Evolutionary conservation across 2,888 invertebrate species (phyloP), one percentile per base, ranked within the genome.

Genomic region (Melipona bicolor): DNA sequence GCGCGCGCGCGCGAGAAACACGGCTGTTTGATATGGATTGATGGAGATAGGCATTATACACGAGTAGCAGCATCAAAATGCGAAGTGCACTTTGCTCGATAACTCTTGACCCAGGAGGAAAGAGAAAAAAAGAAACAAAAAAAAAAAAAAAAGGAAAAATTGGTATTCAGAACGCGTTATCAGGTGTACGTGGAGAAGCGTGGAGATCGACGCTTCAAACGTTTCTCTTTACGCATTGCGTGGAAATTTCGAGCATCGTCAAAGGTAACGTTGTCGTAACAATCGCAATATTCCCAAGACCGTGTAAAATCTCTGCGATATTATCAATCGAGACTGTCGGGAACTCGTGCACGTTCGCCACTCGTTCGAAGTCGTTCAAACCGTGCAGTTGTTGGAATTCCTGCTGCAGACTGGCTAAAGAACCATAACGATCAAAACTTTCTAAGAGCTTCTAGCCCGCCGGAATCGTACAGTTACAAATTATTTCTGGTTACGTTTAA

Each of bases 1-100:
- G 68, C 62, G 70, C 62, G 70, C 62, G 70, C 59, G 54, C 32
- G 32, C n/a, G 75, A 56, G 70, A 62, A 78, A 67, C 64, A 61
- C 76, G 77, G 77, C 71, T 87, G 86, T 79, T 68, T 54, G 74
- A 75, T 79, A 86, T 69, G 81, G 81, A 86, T 83, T 85, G 72
- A 69, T 80, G 72, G 75, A 77, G 80, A 75, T 83, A 77, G 73
- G 78, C 77, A 82, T 81, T 79, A 75, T 81, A 74, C 67, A 52
- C 70, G 59, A 52, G 74, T 70, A 62, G 77, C 50, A 64, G 64
- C 81, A 65, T 27, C 50, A 65, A 81, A 81, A 70, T 50, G 77
- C 72, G 72, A 71, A 68, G 64, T 71, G 74, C 50, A 19, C 75
- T 83, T 68, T 73, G 69, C 62, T 74, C 73, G 59, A 81, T 72